A percentile compares a stretch with the other conserved stretches of the same genome.
Conservation (phyloP, 2,113 vertebrate species). For the Psilopogon haemacephalus region DNA sequence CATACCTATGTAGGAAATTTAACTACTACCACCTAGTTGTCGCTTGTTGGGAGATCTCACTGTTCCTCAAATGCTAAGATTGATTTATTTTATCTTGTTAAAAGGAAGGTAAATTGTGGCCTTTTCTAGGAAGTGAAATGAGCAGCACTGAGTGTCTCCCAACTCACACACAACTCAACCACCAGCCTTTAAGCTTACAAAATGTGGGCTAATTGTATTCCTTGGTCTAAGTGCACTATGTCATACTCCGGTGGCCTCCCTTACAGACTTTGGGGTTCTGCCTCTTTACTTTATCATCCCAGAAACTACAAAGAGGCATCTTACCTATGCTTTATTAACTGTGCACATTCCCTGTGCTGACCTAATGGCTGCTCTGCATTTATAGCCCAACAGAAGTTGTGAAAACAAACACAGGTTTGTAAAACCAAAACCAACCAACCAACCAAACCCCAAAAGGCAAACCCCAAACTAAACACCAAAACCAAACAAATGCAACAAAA, state of each 20-base stretch:
- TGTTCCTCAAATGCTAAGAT: not conserved
- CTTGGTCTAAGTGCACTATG: not conserved
- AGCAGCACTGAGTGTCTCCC: not conserved
- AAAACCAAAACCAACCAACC: not conserved
- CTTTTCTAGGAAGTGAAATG: not conserved
- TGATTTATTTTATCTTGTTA: not conserved
- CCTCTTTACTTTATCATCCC: not conserved
- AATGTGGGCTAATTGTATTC: not conserved
- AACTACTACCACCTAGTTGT: too few relatives aligned
- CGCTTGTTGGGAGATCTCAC: not conserved
- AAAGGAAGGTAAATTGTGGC: not conserved
- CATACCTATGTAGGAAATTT: not conserved
- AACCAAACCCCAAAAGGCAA: not conserved
- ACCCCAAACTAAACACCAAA: not conserved
- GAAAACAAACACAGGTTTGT: not conserved
- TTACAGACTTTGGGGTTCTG: not conserved
- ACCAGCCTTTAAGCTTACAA: rapidly evolving
- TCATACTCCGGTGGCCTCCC: rapidly evolving
- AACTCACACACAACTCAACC: not conserved
- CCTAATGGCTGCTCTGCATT: not conserved
- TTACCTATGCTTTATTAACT: not conserved
- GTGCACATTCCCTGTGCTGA: not conserved
- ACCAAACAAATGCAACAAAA: not conserved
- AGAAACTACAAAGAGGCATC: not conserved
- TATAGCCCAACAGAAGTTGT: not conserved